Percentiles rank a stretch among this genome's conserved stretches.
These are phyloP conservation scores for Tipula helvola DNA, from an alignment of 2,888 invertebrate species.

Conservation along the genomic window DNA sequence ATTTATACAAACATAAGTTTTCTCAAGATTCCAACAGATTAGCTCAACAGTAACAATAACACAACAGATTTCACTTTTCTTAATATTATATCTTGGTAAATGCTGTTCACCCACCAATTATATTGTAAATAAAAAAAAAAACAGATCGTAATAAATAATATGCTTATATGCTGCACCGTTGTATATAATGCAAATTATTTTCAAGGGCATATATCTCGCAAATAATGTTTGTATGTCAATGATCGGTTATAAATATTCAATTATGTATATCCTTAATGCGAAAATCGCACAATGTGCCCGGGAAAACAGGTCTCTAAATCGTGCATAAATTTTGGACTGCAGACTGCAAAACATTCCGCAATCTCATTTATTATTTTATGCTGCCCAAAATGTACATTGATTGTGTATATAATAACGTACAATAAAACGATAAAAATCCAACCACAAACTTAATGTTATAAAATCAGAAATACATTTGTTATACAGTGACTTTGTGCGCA, in stretches of 20 bases:
- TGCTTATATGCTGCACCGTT: background rate
- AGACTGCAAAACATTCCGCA: background rate
- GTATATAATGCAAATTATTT: background rate
- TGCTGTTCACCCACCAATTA: background rate
- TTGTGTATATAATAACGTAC: background rate
- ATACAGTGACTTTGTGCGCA: background rate
- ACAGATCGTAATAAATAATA: background rate
- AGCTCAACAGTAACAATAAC: background rate
- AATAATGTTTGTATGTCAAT: background rate
- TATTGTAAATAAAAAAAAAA: background rate
- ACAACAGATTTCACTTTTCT: background rate
- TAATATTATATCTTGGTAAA: background rate
- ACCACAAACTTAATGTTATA: too few species aligned
- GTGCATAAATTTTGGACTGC: background rate
- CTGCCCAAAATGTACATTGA: background rate
- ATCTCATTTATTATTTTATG: background rate
- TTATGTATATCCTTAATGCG: background rate
- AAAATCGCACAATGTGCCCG: background rate
- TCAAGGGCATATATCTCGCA: background rate
- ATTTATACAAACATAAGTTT: background rate
- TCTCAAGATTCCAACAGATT: background rate
- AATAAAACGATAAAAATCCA: background rate
- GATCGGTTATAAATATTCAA: background rate
- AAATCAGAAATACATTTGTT: too few species aligned
- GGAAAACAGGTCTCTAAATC: background rate